Base-by-base conservation (phyloP, 2,113 vertebrate species). In the Poeciliopsis prolifica region DNA sequence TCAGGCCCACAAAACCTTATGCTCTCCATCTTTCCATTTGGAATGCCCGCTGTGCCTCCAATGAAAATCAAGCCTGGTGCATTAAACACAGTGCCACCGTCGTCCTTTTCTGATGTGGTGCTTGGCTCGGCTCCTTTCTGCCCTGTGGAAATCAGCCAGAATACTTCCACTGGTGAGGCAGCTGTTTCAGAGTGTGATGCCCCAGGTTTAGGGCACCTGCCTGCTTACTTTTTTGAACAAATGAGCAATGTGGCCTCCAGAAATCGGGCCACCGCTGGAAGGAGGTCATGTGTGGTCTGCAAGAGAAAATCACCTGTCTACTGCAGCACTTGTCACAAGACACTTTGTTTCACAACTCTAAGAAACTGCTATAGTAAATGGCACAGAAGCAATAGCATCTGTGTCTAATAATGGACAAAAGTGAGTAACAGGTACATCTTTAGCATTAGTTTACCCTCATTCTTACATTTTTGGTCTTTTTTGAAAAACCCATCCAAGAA, bases 281-380 rank as follows among this genome's bases (percentile, higher is more conserved):
- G 90, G 44, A 76, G 88, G 64, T n/a, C 72, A 0, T 91, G 90
- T 0, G 85, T 88, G 44, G 67, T 90, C 26, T 91, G 90, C 67
- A 88, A 88, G 48, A 83, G 67, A 13, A 91, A 91, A 65, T 88
- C 90, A 0, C 85, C 87, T 0, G 80, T 91, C 69, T 91, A 78
- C 26, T 91, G 90, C 78, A 86, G 85, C 68, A 79, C 83, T 14
- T 90, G 90, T 51, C 78, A 77, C 12, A 91, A 91, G 74, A 90
- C 90, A 2, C 83, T 91, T 6, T 90, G 90, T 29, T 83, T 90
- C 30, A 91, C 81, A 0, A n/a, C 83, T 17, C 64, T 60, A 11
- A 88, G 88, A 63, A 91, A 91, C 80, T 91, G 90, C 70, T 91
- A 88, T 5, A 79, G 79, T 0, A 65, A 81, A 63, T 91, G 85